Evolutionary conservation across 2,888 invertebrate species (phyloP).

Genomic region (Tipula helvola): DNA sequence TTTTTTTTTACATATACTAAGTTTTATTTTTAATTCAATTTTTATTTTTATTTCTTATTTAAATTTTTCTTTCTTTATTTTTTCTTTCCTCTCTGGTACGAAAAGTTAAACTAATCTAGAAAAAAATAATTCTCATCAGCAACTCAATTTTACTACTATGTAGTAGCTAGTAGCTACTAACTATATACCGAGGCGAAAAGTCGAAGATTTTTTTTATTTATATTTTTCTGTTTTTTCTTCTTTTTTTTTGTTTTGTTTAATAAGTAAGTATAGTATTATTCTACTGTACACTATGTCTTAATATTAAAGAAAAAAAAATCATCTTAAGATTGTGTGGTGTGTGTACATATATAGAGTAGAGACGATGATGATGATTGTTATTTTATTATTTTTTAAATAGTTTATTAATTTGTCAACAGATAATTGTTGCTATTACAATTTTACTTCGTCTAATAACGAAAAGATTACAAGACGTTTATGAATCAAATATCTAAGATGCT

Average conservation of each 20-base stretch:
- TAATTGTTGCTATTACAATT: not conserved
- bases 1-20: not conserved
- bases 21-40: not conserved
- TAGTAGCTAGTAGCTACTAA: not conserved
- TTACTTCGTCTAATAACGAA: not conserved
- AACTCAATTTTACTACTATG: not conserved
- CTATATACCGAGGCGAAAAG: slow-evolving; percentile 4
- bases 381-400: not conserved
- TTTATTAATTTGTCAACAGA: not conserved
- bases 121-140: slow-evolving; percentile 4
- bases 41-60: not conserved
- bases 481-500: not conserved
- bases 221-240: not conserved
- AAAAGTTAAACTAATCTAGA: not conserved
- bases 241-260: not conserved
- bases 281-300: not conserved
- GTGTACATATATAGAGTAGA: not conserved
- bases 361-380: not conserved
- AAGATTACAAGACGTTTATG: not conserved
- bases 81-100: not conserved
- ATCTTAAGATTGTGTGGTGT: not conserved
- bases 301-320: not conserved
- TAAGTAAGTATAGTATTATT: not conserved
- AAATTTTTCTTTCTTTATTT: not conserved
- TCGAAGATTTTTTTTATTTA: not conserved